phyloP scores from a whole-genome alignment of 2,797 vertebrate species.

The Parauchenoglanis ngamensis region DNA sequence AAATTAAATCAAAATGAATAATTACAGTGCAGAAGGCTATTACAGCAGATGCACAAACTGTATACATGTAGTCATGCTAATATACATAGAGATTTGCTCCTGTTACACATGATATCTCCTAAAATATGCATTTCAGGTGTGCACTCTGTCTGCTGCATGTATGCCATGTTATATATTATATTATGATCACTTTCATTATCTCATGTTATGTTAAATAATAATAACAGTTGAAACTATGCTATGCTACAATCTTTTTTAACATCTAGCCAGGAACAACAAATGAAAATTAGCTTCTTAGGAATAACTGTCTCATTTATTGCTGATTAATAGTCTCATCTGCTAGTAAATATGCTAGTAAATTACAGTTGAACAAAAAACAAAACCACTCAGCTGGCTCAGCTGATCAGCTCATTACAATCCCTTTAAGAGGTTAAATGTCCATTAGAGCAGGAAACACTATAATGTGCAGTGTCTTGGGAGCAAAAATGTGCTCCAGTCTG shows the following conservation, averaged over 20 bases:
- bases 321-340: background rate
- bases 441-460: background rate
- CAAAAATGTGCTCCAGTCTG: background rate
- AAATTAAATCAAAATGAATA: background rate
- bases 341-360: background rate
- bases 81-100: background rate
- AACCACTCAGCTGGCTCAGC: too few species aligned
- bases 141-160: too few species aligned
- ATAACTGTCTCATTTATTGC: background rate
- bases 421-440: constrained; percentile 10
- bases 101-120: background rate
- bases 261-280: background rate
- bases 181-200: background rate
- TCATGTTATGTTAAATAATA: background rate
- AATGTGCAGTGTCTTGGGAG: background rate
- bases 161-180: background rate
- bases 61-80: background rate
- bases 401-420: constrained; percentile 1
- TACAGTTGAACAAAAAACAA: background rate
- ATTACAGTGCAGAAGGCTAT: background rate
- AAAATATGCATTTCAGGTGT: background rate
- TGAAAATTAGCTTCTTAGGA: background rate
- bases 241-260: background rate
- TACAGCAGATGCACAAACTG: background rate
- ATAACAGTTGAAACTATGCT: background rate